Base-by-base conservation (phyloP, 1,140 invertebrate genomes). In the Drosophila quadrilineata region DNA sequence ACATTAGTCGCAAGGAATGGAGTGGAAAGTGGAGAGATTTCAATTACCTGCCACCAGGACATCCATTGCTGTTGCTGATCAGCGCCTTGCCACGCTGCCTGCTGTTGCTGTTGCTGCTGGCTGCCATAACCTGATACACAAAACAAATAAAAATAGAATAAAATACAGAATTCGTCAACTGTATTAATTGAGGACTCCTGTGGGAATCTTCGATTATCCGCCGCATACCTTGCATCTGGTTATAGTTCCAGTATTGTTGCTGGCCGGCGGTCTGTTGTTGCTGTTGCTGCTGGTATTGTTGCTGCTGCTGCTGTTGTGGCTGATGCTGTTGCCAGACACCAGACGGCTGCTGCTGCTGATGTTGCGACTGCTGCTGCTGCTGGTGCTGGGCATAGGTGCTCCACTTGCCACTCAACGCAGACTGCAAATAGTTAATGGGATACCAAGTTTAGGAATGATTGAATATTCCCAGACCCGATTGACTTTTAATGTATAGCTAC, bases 11-110 rank as follows among this genome's bases (percentile, higher is more conserved):
- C 21, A 31, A 2, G n/a, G 6, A 21, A 19, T 6, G 19, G 6
- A 8, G 3, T 35, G 28, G n/a, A 14, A 1, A 8, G 19, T 1
- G 12, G 10, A 4, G 35, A 29, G 19, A 3, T 0, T 31, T 17
- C 3, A 35, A 54, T 72, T 85, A 89, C 88, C 85, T 88, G 88
- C 80, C 85, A 89, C 88, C 88, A 89, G 49, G 80, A 74, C 77
- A 89, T 87, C 88, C 88, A 89, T 48, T 89, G 84, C 22, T 88
- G 87, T 24, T 79, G 70, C 35, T 66, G 72, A 73, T 89, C 87
- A 28, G 85, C 72, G 29, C 70, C 71, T 63, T 88, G 88, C 85
- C 84, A 88, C 14, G 70, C 56, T 17, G 52, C 35, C 79, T 87
- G 87, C 21, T 75, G 75, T 36, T 85, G 86, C 29, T 70, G 63